Evolutionary conservation across 2,113 vertebrate species (phyloP).

Genomic region (Acrocephalus arundinaceus): DNA sequence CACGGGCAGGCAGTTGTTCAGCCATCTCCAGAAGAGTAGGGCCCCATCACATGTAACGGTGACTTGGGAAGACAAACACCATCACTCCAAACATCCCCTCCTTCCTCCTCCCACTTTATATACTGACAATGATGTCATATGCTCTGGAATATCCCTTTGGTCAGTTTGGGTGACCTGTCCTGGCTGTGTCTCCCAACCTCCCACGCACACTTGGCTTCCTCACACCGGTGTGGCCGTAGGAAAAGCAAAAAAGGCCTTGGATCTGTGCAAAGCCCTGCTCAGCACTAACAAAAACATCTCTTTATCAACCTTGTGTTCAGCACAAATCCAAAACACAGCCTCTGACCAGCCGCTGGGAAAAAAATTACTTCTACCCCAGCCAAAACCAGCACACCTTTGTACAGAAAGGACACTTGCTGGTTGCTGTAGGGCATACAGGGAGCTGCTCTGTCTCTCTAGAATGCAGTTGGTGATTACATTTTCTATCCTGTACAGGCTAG

Average conservation of each 20-base stretch:
- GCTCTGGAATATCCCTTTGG: neutral
- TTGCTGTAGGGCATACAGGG: neutral
- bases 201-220: accelerated
- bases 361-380: neutral
- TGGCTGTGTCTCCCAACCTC: neutral
- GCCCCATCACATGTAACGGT: neutral
- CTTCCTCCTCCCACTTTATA: neutral
- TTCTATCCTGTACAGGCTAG: neutral
- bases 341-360: neutral
- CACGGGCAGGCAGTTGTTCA: neutral
- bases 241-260: neutral
- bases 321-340: neutral
- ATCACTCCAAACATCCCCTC: neutral
- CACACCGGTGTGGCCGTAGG: accelerated
- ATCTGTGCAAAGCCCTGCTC: neutral
- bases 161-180: neutral
- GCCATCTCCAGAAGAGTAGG: neutral
- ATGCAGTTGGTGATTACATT: neutral
- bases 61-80: neutral
- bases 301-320: neutral
- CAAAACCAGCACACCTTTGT: neutral
- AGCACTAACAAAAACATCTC: neutral
- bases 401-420: neutral
- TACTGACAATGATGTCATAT: neutral
- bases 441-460: neutral